Evolutionary conservation across 1,140 invertebrate genomes (phyloP).

Genomic region (Tenebrio molitor): DNA sequence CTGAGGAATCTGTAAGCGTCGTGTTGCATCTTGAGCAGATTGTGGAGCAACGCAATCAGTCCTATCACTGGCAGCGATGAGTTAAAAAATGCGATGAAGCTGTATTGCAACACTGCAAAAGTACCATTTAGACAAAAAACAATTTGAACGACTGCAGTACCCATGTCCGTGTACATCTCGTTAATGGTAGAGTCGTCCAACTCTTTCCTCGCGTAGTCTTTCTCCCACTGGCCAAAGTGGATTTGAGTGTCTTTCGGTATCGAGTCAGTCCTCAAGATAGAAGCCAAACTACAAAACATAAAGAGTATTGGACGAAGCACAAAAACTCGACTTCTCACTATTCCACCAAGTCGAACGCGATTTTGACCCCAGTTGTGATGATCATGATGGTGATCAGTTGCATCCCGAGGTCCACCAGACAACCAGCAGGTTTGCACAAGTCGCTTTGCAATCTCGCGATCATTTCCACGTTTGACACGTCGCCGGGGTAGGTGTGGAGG

Average conservation of each 20-base stretch:
- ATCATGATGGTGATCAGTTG: slow-evolving; percentile 43
- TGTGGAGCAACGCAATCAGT: background rate
- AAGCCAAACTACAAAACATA: no score
- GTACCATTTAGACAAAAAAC: background rate
- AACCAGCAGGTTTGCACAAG: slow-evolving; percentile 55
- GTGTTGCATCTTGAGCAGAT: slow-evolving; percentile 73
- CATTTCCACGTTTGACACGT: background rate
- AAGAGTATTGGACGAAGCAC: no score
- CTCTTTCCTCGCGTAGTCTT: background rate
- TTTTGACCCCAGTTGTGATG: background rate
- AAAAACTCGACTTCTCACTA: no score
- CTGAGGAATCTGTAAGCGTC: slow-evolving; percentile 84
- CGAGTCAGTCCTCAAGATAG: background rate
- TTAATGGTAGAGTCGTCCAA: slow-evolving; percentile 52
- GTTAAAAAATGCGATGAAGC: slow-evolving; percentile 13
- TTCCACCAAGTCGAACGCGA: background rate
- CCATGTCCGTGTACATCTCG: slow-evolving; percentile 31
- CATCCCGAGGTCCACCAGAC: slow-evolving; percentile 53
- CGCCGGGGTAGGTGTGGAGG: slow-evolving; percentile 23
- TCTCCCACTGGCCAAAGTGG: slow-evolving; percentile 13
- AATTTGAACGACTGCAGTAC: background rate
- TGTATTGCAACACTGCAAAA: slow-evolving; percentile 11
- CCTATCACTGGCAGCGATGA: slow-evolving; percentile 3
- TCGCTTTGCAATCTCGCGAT: slow-evolving; percentile 40
- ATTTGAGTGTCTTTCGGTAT: background rate